A percentile compares a stretch with the other conserved stretches of the same genome.
Conservation (phyloP, 2,888 invertebrate species). For the Nebria salina region DNA sequence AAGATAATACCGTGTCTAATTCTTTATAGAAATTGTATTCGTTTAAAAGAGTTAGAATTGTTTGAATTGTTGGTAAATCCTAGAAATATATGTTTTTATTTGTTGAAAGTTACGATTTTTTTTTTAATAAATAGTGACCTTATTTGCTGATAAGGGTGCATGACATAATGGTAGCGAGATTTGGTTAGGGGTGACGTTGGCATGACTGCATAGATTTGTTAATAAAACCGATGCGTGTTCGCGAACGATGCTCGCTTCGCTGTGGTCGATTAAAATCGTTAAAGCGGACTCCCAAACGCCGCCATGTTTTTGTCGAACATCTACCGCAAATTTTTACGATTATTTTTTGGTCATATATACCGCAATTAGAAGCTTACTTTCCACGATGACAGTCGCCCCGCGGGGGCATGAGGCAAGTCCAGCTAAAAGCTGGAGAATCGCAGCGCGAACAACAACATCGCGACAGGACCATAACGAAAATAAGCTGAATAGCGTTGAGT, state of each 20-base stretch:
- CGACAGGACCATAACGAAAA: conserved; percentile 64
- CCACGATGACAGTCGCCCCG: conserved; percentile 56
- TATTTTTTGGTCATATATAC: conserved; percentile 52
- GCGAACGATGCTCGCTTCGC: conserved; percentile 66
- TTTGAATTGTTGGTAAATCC: conserved; percentile 40
- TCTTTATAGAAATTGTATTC: conserved; percentile 56
- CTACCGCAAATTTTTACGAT: conserved; percentile 57
- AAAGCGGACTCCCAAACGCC: conserved; percentile 59
- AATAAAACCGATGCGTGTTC: conserved; percentile 67
- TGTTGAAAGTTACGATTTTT: not conserved
- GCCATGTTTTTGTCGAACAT: conserved; percentile 55
- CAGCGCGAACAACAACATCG: conserved; percentile 66
- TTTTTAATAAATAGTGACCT: conserved; percentile 45
- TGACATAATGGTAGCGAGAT: conserved; percentile 43
- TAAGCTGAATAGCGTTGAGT: conserved; percentile 58
- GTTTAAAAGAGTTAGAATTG: conserved; percentile 52
- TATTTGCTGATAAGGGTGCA: conserved; percentile 48
- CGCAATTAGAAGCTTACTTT: conserved; percentile 53
- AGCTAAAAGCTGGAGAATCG: conserved; percentile 64
- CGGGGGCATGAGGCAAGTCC: conserved; percentile 60
- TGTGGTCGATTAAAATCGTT: conserved; percentile 60
- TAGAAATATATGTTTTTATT: conserved; percentile 11
- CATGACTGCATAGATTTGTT: conserved; percentile 61
- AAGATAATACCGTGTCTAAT: conserved; percentile 53
- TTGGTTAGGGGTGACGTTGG: conserved; percentile 26